Evolutionary conservation across 2,888 invertebrate species (phyloP).

Genomic region (Argyresthia albistria): DNA sequence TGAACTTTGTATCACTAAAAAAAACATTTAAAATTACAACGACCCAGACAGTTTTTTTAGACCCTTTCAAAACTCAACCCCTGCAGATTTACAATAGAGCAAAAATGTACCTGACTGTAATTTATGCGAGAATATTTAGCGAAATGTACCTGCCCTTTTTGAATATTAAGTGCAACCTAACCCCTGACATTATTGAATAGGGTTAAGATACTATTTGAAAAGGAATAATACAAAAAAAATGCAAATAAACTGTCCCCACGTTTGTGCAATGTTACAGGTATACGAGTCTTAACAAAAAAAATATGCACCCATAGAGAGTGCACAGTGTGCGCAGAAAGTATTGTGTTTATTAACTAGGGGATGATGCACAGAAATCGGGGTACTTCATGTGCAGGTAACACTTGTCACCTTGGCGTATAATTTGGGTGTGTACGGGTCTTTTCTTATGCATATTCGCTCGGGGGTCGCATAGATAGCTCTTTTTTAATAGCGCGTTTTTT

Average conservation of each 20-base stretch:
- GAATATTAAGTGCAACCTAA: slow-evolving; percentile 74
- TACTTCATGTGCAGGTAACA: slow-evolving; percentile 42
- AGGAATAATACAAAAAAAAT: slow-evolving; percentile 65
- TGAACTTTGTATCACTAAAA: slow-evolving; percentile 18
- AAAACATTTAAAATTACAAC: slow-evolving; percentile 20
- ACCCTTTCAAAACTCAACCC: slow-evolving; percentile 29
- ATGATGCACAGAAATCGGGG: slow-evolving; percentile 18
- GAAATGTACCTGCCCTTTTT: slow-evolving; percentile 73
- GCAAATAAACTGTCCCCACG: slow-evolving; percentile 71
- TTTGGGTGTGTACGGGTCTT: slow-evolving; percentile 58
- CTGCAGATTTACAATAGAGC: slow-evolving; percentile 53
- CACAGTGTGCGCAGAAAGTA: slow-evolving; percentile 38
- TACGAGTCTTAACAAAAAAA: slow-evolving; percentile 38
- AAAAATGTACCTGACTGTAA: slow-evolving; percentile 73
- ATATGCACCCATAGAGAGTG: slow-evolving; percentile 38
- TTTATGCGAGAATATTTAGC: slow-evolving; percentile 73
- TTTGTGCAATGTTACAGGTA: slow-evolving; percentile 53
- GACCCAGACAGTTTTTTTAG: slow-evolving; percentile 16
- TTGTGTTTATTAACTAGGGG: slow-evolving; percentile 25
- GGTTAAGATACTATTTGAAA: slow-evolving; percentile 71
- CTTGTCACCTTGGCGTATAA: slow-evolving; percentile 68
- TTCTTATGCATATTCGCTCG: slow-evolving; percentile 63
- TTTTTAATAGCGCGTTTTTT: slow-evolving; percentile 66
- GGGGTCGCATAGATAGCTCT: slow-evolving; percentile 61
- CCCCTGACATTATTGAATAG: slow-evolving; percentile 71